These are phyloP conservation scores for Forbesichthys agassizii DNA, from an alignment of 2,113 vertebrate species.

Conservation along the genomic window DNA sequence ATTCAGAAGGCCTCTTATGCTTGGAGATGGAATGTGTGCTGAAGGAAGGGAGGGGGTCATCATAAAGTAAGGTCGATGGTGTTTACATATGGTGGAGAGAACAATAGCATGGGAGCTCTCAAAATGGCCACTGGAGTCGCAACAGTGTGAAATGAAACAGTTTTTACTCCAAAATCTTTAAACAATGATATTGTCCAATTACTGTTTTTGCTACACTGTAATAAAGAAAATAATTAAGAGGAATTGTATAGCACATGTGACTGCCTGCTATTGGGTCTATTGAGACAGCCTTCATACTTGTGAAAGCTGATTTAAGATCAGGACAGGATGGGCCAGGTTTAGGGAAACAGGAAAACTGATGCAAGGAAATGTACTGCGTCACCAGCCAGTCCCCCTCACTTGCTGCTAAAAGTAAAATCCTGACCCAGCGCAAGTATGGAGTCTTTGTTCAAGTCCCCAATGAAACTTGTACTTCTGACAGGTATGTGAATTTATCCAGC, in stretches of 20 bases:
- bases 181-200: not conserved
- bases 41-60: conserved; percentile 65
- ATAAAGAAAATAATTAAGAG: not conserved
- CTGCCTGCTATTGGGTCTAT: not conserved
- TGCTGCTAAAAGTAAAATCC: conserved; percentile 65
- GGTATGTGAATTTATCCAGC: conserved; percentile 64
- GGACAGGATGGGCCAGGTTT: conserved; percentile 81
- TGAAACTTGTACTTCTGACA: conserved; percentile 80
- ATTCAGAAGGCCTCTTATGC: not conserved
- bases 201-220: not conserved
- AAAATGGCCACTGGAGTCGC: conserved; percentile 36
- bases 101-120: conserved; percentile 51
- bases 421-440: conserved; percentile 69
- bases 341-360: conserved; percentile 81
- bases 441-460: conserved; percentile 71
- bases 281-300: conserved; percentile 44
- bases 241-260: too few relatives aligned
- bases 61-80: conserved; percentile 43
- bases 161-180: not conserved
- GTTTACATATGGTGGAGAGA: conserved; percentile 51
- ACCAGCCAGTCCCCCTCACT: conserved; percentile 61
- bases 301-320: conserved; percentile 71
- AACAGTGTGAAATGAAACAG: not conserved
- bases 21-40: conserved; percentile 43
- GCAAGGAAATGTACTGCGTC: conserved; percentile 76